A percentile compares a stretch with the other conserved stretches of the same genome.
These are phyloP conservation scores for Heliconius congener DNA, from an alignment of 1,140 invertebrate genomes.

Conservation along the genomic window DNA sequence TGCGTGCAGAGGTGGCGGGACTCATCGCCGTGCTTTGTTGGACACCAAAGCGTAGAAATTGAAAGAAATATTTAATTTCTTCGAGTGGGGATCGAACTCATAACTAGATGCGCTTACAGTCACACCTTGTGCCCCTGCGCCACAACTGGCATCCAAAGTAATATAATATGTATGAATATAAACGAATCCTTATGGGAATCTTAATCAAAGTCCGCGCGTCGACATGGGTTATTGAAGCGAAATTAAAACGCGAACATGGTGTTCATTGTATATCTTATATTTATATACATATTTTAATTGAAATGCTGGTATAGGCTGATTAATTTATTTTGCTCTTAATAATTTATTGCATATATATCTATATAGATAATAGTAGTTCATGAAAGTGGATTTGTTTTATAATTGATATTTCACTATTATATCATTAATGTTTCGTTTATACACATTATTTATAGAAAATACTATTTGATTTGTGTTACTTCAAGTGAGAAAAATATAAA, in stretches of 20 bases:
- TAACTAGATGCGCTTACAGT: too few species aligned
- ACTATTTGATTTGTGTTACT: too few species aligned
- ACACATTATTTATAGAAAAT: too few species aligned
- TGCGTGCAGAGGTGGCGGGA: too few species aligned
- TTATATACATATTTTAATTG: conserved; percentile 33
- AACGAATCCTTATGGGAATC: conserved; percentile 48
- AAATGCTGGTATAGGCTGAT: conserved; percentile 10
- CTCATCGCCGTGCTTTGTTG: too few species aligned
- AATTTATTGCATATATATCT: not conserved
- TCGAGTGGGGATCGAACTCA: too few species aligned
- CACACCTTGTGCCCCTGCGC: too few species aligned
- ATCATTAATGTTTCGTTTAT: not conserved
- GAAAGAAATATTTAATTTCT: too few species aligned
- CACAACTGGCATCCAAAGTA: too few species aligned
- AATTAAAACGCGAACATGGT: conserved; percentile 57
- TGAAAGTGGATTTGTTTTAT: not conserved
- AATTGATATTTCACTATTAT: not conserved
- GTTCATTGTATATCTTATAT: conserved; percentile 44
- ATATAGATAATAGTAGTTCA: not conserved
- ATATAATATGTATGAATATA: conserved; percentile 19
- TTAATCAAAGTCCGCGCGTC: conserved; percentile 63
- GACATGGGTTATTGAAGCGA: conserved; percentile 66
- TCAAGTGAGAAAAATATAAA: too few species aligned
- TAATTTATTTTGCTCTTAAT: not conserved
- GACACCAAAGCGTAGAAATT: too few species aligned